Conservation (phyloP, 1,140 invertebrate genomes). For the Ridgeia piscesae region DNA sequence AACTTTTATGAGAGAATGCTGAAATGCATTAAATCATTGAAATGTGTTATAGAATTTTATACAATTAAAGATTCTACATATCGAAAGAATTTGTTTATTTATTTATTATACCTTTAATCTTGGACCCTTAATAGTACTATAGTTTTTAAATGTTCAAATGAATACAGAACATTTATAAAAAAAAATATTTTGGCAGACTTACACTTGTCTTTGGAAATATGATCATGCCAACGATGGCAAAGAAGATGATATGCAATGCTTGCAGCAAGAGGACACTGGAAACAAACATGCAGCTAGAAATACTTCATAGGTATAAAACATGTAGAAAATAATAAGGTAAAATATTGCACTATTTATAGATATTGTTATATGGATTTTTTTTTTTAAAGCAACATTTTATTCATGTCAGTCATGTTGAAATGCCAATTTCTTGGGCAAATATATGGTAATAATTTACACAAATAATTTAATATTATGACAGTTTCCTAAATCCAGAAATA, state of each 20-base stretch:
- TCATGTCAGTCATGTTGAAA: background rate
- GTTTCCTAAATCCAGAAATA: background rate
- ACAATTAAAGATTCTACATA: too few relatives aligned
- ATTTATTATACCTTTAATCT: background rate
- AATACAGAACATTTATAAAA: background rate
- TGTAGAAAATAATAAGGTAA: background rate
- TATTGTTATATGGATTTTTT: background rate
- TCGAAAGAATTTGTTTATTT: too few relatives aligned
- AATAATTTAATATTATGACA: background rate
- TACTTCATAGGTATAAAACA: background rate
- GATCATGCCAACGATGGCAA: slow-evolving; percentile 54
- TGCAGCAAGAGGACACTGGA: slow-evolving; percentile 51
- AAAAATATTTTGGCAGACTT: background rate
- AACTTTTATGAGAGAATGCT: too few relatives aligned
- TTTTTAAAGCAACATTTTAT: too few relatives aligned
- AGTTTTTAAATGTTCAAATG: too few relatives aligned
- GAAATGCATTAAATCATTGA: too few relatives aligned
- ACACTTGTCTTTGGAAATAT: slow-evolving; percentile 42
- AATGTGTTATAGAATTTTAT: too few relatives aligned
- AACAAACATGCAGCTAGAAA: slow-evolving; percentile 19
- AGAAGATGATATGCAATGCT: slow-evolving; percentile 49
- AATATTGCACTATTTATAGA: background rate
- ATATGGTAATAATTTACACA: background rate
- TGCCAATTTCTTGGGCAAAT: background rate
- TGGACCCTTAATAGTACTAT: too few relatives aligned